Evolutionary conservation across 2,797 vertebrate genomes (phyloP), one percentile per base, ranked within the genome.

Genomic region (Galaxias olidus): DNA sequence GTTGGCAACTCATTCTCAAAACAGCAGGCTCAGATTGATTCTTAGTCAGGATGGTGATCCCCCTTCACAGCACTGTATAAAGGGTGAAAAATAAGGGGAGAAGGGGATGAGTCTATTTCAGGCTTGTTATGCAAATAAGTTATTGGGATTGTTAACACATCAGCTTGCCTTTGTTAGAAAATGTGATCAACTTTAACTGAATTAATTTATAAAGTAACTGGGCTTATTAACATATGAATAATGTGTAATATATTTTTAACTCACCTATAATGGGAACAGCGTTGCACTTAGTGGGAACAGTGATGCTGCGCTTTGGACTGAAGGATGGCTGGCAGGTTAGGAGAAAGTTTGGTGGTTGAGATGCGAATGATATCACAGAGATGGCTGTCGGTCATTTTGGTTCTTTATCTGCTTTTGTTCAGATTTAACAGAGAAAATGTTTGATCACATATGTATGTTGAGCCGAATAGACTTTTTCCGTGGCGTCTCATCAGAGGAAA

Each of bases 301-400:
- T 68, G 65, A 68, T 47, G 63, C 46, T 71, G 69, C 17, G 43
- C 56, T 66, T 72, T 61, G 64, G 69, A 48, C 63, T 72, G 56
- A 15, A 67, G 64, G 55, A 72, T 72, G 47, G 55, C 63, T 72
- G 63, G 57, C 55, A 72, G 48, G 56, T 72, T 64, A 17, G 68
- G 63, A 71, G 59, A 9, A 40, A 62, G 64, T 57, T 69, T 65
- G 50, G 61, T 74, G 18, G 72, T 56, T 71, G 65, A 78, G 54
- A 77, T 45, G 9, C 20, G n/a, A 64, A 75, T 65, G 45, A 72
- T 65, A 10, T 78, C 65, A 47, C 41, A 55, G 58, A 77, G 71
- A 73, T 68, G 61, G 51, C 41, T 45, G 30, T 71, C 48, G 5
- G 68, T 70, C 63, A 64, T 66, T 69, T 62, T 76, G 47, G 45